Evolutionary conservation across 2,888 invertebrate species (phyloP).

Genomic region (Ephialtes manifestator): DNA sequence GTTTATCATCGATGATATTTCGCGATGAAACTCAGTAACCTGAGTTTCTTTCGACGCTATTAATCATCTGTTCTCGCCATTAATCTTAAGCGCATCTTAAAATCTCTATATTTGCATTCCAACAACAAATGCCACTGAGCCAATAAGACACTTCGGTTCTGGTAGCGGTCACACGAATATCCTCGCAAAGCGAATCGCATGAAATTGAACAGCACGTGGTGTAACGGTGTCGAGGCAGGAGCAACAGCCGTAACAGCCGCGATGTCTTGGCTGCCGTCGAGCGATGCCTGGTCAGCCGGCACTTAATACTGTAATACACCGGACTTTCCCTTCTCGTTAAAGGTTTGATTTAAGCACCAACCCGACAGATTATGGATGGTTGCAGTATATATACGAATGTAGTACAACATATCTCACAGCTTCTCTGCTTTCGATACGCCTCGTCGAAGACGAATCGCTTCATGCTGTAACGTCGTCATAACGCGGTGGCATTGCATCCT

Average conservation of each 20-base stretch:
- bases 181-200: constrained; percentile 68
- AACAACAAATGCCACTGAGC: background rate
- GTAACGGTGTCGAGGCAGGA: constrained; percentile 27
- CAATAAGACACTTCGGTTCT: constrained; percentile 4
- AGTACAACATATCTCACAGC: constrained; percentile 35
- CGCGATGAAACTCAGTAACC: constrained; percentile 58
- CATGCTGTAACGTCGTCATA: constrained; percentile 50
- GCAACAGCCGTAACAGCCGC: constrained; percentile 9
- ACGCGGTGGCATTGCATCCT: constrained; percentile 19
- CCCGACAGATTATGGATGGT: constrained; percentile 50
- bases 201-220: constrained; percentile 59
- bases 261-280: background rate
- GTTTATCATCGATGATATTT: constrained; percentile 63
- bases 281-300: constrained; percentile 25
- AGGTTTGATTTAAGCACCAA: constrained; percentile 62
- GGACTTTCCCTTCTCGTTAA: constrained; percentile 65
- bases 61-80: constrained; percentile 69
- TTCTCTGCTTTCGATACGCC: constrained; percentile 59
- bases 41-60: constrained; percentile 60
- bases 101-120: constrained; percentile 67
- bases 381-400: constrained; percentile 9
- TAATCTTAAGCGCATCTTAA: constrained; percentile 61
- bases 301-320: constrained; percentile 42
- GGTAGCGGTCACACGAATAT: constrained; percentile 18
- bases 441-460: constrained; percentile 65